Percentiles rank a stretch among this genome's conserved stretches.
phyloP scores from a whole-genome alignment of 2,113 vertebrate species.

The Himantopus leucocephalus region DNA sequence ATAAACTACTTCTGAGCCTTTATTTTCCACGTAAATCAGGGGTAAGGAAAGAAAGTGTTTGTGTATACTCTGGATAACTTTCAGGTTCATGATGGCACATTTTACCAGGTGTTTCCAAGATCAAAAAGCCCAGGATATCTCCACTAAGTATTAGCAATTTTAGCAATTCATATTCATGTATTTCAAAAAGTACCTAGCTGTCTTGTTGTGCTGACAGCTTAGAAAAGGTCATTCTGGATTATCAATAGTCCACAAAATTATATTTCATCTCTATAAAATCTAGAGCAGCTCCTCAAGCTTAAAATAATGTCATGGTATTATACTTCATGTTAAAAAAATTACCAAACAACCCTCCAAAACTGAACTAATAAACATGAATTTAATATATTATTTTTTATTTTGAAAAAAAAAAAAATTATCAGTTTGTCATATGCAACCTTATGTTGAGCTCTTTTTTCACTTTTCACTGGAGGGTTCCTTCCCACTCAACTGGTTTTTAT shows the following conservation, averaged over 20 bases:
- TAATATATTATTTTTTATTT: not conserved
- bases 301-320: not conserved
- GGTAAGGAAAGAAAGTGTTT: not conserved
- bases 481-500: not conserved
- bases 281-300: not conserved
- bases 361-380: not conserved
- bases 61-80: not conserved
- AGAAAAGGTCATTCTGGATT: not conserved
- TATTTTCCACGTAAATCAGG: not conserved
- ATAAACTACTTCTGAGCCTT: not conserved
- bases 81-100: not conserved
- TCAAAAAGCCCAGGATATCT: not conserved
- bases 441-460: not conserved
- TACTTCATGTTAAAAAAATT: not conserved
- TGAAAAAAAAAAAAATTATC: not conserved
- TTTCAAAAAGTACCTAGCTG: not conserved
- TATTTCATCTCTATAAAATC: not conserved
- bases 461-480: not conserved
- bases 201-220: not conserved
- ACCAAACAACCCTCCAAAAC: not conserved
- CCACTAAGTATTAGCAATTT: not conserved
- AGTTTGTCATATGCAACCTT: not conserved
- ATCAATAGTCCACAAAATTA: not conserved
- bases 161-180: not conserved
- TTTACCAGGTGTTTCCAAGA: not conserved